Evolutionary conservation across 2,888 invertebrate genomes (phyloP).

Genomic region (Nipponacmea schrenckii): DNA sequence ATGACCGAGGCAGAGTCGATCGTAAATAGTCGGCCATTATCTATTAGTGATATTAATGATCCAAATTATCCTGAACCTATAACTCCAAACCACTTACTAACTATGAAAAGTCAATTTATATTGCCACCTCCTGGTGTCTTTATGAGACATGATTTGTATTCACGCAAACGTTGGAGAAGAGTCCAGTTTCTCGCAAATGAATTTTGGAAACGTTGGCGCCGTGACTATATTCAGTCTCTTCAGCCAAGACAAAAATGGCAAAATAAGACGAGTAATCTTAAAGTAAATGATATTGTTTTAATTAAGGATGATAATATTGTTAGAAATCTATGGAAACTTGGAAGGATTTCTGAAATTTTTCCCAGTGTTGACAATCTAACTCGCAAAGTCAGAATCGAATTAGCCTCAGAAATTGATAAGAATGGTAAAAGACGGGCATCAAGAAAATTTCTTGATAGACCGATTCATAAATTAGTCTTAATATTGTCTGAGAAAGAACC

Average conservation of each 20-base stretch:
- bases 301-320: slow-evolving; percentile 11
- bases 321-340: slow-evolving; percentile 16
- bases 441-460: neutral
- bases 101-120: neutral
- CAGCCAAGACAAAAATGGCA: slow-evolving; percentile 22
- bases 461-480: slow-evolving; percentile 1
- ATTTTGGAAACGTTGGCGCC: slow-evolving; percentile 18
- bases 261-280: neutral
- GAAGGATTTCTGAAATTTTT: slow-evolving; percentile 4
- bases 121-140: slow-evolving; percentile 14
- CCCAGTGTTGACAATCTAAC: slow-evolving; percentile 14
- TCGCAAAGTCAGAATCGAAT: neutral
- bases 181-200: slow-evolving; percentile 15
- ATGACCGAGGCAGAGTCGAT: too few species aligned
- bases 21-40: too few species aligned
- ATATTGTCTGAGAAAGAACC: neutral
- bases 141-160: slow-evolving; percentile 7
- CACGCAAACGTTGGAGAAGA: slow-evolving; percentile 13
- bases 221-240: slow-evolving; percentile 15
- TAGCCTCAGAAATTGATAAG: too few species aligned
- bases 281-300: slow-evolving; percentile 16
- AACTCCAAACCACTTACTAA: slow-evolving; percentile 11
- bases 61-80: too few species aligned
- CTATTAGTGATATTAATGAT: too few species aligned
- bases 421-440: too few species aligned